Conservation (phyloP, 2,888 invertebrate species). For the Epinotia bilunana region DNA sequence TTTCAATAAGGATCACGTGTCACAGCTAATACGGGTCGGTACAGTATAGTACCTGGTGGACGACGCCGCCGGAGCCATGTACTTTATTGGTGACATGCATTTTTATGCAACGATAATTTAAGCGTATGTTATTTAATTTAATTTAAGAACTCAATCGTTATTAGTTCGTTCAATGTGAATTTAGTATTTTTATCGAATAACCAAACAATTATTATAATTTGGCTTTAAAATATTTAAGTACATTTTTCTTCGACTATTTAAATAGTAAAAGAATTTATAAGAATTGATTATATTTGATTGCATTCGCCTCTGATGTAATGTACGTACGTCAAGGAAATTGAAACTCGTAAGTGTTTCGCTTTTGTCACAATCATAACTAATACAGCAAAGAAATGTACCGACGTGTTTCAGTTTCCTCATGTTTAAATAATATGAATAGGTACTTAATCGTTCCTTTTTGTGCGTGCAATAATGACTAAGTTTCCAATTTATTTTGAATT, state of each 20-base stretch:
- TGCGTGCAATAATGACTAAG: not conserved
- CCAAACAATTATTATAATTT: not conserved
- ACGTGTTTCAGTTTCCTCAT: no score
- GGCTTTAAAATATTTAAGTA: not conserved
- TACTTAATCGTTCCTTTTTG: not conserved
- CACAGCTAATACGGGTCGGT: not conserved
- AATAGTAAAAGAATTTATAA: not conserved
- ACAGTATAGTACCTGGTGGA: no score
- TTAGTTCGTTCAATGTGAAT: not conserved
- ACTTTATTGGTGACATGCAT: constrained; percentile 7
- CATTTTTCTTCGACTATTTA: not conserved
- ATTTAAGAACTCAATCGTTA: constrained; percentile 3
- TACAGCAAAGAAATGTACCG: no score
- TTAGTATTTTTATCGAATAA: not conserved
- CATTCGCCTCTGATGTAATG: no score
- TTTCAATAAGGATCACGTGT: constrained; percentile 34
- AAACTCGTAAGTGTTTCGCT: no score
- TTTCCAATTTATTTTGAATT: not conserved
- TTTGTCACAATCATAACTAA: no score
- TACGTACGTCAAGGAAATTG: no score
- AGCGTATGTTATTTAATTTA: constrained; percentile 6
- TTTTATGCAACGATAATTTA: constrained; percentile 1
- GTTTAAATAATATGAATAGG: not conserved
- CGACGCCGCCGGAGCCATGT: no score
- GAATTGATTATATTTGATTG: no score